These are phyloP conservation scores for Periphyllus acericola DNA, from an alignment of 2,888 invertebrate species.

Conservation along the genomic window DNA sequence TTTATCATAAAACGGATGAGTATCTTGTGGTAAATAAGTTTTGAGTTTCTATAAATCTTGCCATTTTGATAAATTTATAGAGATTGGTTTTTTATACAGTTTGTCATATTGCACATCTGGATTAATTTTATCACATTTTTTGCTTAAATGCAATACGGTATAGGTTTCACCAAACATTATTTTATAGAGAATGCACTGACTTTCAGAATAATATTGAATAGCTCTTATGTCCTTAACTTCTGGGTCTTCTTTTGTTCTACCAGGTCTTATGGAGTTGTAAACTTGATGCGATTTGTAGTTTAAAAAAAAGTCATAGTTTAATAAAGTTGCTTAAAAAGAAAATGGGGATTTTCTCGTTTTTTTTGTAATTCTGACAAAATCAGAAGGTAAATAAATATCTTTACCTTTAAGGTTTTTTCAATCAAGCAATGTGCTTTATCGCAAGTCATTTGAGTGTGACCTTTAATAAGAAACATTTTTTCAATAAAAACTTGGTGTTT, in stretches of 20 bases:
- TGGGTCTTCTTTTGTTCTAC: no score
- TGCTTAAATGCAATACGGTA: background rate
- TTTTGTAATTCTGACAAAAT: background rate
- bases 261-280: slow-evolving; percentile 13
- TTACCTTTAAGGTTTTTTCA: slow-evolving; percentile 39
- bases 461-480: slow-evolving; percentile 33
- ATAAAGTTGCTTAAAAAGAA: background rate
- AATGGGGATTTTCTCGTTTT: background rate
- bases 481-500: slow-evolving; percentile 20
- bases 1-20: slow-evolving; percentile 7
- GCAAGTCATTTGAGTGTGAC: slow-evolving; percentile 41
- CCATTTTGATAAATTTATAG: slow-evolving; percentile 8
- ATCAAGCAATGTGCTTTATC: slow-evolving; percentile 34
- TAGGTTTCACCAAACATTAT: slow-evolving; percentile 20
- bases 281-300: background rate
- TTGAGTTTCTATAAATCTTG: slow-evolving; percentile 32
- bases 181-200: background rate
- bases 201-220: slow-evolving; percentile 10
- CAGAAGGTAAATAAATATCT: slow-evolving; percentile 26
- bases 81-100: slow-evolving; percentile 4
- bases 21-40: background rate
- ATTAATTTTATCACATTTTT: background rate
- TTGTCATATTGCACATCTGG: background rate
- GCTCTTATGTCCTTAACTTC: background rate
- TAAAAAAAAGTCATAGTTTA: slow-evolving; percentile 6